phyloP scores from a whole-genome alignment of 2,797 vertebrate genomes.

The Gambelia wislizenii region DNA sequence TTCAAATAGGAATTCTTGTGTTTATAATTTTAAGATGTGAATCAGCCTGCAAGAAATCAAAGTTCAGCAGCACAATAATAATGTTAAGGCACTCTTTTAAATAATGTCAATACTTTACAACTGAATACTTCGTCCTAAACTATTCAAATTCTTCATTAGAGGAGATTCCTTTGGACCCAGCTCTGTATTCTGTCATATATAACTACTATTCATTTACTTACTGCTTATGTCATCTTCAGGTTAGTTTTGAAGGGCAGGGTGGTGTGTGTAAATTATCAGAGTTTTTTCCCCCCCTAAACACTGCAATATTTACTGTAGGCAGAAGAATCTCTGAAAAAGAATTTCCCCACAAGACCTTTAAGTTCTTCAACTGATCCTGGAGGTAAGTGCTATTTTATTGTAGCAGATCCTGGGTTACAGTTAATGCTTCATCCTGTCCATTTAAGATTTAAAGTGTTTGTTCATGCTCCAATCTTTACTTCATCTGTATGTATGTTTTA shows the following conservation, averaged over 20 bases:
- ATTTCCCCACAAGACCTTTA: conserved; percentile 41
- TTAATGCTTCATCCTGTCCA: conserved; percentile 3
- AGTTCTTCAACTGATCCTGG: conserved; percentile 55
- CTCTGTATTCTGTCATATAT: background rate
- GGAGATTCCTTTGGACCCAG: too few relatives aligned
- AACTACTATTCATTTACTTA: background rate
- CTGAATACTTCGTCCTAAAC: too few relatives aligned
- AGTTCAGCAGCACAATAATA: background rate
- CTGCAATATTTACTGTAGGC: conserved; percentile 56
- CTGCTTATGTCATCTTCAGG: background rate
- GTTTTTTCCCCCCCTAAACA: conserved; percentile 25
- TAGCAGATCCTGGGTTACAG: background rate
- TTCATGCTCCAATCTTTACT: background rate
- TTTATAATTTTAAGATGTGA: too few relatives aligned
- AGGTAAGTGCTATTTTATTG: conserved; percentile 62
- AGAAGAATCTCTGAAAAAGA: conserved; percentile 48
- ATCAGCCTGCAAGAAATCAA: background rate
- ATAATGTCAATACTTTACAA: too few relatives aligned
- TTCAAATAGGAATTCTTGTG: too few relatives aligned
- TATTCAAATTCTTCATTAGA: too few relatives aligned
- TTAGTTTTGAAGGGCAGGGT: background rate
- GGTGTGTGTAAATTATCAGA: background rate
- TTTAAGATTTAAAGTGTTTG: conserved; percentile 27
- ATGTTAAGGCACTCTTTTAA: too few relatives aligned
- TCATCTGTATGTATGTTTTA: background rate